phyloP scores from a whole-genome alignment of 2,888 invertebrate species.

The Baronia brevicornis region DNA sequence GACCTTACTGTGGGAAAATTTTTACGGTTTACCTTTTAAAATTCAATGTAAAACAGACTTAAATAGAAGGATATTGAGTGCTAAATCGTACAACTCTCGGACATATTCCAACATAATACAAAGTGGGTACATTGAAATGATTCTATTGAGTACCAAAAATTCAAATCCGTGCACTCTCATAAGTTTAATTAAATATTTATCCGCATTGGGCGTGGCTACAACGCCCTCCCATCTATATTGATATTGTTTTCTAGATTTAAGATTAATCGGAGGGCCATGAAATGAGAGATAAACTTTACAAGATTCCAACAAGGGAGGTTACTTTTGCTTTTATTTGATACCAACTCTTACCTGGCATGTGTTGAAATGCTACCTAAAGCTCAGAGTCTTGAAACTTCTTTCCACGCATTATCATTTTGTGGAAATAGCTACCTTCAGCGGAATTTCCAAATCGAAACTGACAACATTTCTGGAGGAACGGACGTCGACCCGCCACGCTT shows the following conservation, averaged over 20 bases:
- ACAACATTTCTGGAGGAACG: too few relatives aligned
- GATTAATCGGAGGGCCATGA: constrained; percentile 39
- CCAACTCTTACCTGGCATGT: too few relatives aligned
- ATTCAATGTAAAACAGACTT: too few relatives aligned
- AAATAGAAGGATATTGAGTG: neutral
- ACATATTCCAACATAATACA: constrained; percentile 12
- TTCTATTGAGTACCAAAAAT: constrained; percentile 26
- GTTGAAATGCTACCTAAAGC: too few relatives aligned
- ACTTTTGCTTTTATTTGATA: too few relatives aligned
- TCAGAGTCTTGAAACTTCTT: too few relatives aligned
- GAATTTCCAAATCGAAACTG: too few relatives aligned
- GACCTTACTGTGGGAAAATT: too few relatives aligned
- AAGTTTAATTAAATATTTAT: constrained; percentile 74
- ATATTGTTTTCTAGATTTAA: constrained; percentile 69
- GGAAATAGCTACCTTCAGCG: too few relatives aligned
- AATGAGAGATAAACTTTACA: constrained; percentile 22
- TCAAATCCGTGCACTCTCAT: constrained; percentile 49
- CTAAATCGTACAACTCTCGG: neutral
- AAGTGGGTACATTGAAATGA: constrained; percentile 18
- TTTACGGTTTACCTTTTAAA: too few relatives aligned
- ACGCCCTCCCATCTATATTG: constrained; percentile 59
- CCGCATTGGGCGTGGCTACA: constrained; percentile 57
- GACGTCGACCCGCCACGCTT: too few relatives aligned
- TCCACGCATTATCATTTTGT: too few relatives aligned
- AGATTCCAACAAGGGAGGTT: constrained; percentile 2